Evolutionary conservation across 2,113 vertebrate species (phyloP), one percentile per base, ranked within the genome.

Genomic region (Apodemus sylvaticus): DNA sequence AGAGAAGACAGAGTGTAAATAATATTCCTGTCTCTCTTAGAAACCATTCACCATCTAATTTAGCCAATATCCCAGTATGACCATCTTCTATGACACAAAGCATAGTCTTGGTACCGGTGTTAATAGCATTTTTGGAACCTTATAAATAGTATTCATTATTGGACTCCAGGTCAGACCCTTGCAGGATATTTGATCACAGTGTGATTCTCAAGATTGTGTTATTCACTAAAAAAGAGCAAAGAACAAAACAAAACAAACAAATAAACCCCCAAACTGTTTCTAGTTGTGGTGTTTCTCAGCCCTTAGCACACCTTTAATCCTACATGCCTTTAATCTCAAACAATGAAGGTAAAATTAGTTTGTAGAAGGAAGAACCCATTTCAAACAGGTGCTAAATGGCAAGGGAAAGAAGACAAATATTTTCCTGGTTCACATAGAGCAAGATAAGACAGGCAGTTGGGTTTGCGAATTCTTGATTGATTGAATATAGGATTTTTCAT

Each of bases 131-230:
- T 58, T 60, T 31, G 3, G 8, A 26, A 96, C 74, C 62, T 74
- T 73, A 14, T 42, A 76, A 39, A 77, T 71, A 71, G 87, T 58
- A n/a, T 73, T 91, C 76, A 94, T 71, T 71, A 24, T 53, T 39
- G 48, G 62, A 19, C 31, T 71, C 8, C 6, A n/a, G 31, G 12
- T 12, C 13, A 77, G 42, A 48, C 7, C 22, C 29, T 66, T 31
- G 10, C 31, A 14, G 64, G 64, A 14, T 34, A 66, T 68, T 68
- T 68, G 64, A 34, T 14, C 29, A 68, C 24, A 68, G 29, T 14
- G 12, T 34, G 31, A 68, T 34, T 13, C 31, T 12, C 14, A 26
- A 68, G 64, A 34, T 34, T 68, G 64, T 68, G 29, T 68, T 68
- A 68, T 68, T 68, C 34, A 34, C 64, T 34, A 31, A 34, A 68